Evolutionary conservation across 92 coral and sea anemone genomes (phyloP), one percentile per base, ranked within the genome.

Genomic region (Phymanthus crucifer): DNA sequence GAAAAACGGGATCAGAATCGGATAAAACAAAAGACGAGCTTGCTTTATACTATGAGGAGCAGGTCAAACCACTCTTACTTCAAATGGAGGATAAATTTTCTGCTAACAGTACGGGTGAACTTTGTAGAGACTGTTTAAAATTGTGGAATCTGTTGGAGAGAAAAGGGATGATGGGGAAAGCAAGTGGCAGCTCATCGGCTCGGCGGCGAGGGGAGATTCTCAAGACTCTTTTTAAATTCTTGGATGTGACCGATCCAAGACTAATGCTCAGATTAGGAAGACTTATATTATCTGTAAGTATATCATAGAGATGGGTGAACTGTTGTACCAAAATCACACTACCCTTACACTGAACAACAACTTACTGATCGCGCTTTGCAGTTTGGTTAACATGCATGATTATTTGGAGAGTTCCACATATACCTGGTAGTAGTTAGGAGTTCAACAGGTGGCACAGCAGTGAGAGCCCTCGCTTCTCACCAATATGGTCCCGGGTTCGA

Each of bases 161-260:
- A 70, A 87, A 84, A 54, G 93, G 92, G 1, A 82, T 95, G 83
- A 86, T 95, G 71, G 96, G 98, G 12, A 90, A 85, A 50, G 90
- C 94, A 19, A 85, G 91, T 74, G 99, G 93, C 5, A 94, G 91
- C 21, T 82, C 87, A 3, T 86, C 92, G 17, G 94, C 99, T 3
- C 83, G 94, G 32, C 81, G 94, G 34, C 89, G 97, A 81, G 98
- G 91, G 47, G 98, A 95, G 72, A 91, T 95, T 69, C 83, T 95
- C 78, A 87, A 93, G 84, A 93, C 98, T 40, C 83, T 93, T 54
- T 95, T 95, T 75, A 95, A 92, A 66, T 95, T 93, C 69, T 87
- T 95, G 88, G 98, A 88, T 76, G 85, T 91, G 70, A 94, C 80
- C 67, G 96, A 95, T 70, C 89, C 99, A 56, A 90, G 92, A 57